phyloP scores from a whole-genome alignment of 2,113 vertebrate genomes.

The Notothenia rossii region DNA sequence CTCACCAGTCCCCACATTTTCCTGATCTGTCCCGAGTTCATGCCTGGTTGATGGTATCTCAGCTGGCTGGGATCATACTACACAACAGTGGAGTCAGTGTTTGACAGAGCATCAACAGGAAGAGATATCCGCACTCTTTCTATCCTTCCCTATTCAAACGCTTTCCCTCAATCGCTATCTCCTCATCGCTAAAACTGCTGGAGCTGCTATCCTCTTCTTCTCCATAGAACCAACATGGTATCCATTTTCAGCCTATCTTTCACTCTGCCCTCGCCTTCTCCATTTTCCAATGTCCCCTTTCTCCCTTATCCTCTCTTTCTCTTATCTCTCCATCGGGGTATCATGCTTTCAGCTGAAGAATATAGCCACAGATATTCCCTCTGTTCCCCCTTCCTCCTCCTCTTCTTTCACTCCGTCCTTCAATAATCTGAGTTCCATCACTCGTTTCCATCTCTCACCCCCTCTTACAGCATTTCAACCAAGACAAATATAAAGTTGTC shows the following conservation, averaged over 20 bases:
- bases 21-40: slow-evolving; percentile 35
- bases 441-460: slow-evolving; percentile 59
- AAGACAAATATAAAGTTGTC: slow-evolving; percentile 40
- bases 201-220: slow-evolving; percentile 55
- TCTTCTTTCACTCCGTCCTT: slow-evolving; percentile 71
- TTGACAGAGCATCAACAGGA: slow-evolving; percentile 62
- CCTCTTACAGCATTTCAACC: slow-evolving; percentile 30
- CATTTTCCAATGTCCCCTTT: slow-evolving; percentile 66
- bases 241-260: slow-evolving; percentile 72
- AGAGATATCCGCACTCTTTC: slow-evolving; percentile 62
- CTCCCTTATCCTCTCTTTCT: slow-evolving; percentile 57
- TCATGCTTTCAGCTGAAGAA: slow-evolving; percentile 68
- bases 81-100: slow-evolving; percentile 60
- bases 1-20: slow-evolving; percentile 31
- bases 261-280: slow-evolving; percentile 44
- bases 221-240: slow-evolving; percentile 23
- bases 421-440: slow-evolving; percentile 61
- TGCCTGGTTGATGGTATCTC: slow-evolving; percentile 58
- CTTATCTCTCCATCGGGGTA: slow-evolving; percentile 78
- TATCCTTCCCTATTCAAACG: slow-evolving; percentile 44
- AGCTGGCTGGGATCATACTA: slow-evolving; percentile 63
- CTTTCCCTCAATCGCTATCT: slow-evolving; percentile 59
- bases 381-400: slow-evolving; percentile 64
- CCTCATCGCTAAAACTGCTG: slow-evolving; percentile 63
- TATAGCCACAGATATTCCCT: slow-evolving; percentile 66